Evolutionary conservation across 2,888 invertebrate species (phyloP).

Genomic region (Cephalotes varians): DNA sequence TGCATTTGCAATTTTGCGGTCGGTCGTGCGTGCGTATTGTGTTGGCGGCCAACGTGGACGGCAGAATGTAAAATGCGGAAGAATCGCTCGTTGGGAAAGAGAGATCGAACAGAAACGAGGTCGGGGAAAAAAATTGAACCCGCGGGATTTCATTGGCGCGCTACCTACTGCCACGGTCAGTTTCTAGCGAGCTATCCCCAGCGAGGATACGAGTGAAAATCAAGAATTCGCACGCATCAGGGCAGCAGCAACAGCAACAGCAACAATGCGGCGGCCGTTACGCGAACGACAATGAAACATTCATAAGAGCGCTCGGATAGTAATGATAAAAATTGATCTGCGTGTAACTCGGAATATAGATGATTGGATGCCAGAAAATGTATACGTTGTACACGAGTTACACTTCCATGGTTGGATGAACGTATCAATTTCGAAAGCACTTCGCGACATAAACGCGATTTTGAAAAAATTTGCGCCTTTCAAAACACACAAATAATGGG

Average conservation of each 20-base stretch:
- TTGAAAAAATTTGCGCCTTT: background rate
- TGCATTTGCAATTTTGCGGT: slow-evolving; percentile 70
- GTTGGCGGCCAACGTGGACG: slow-evolving; percentile 60
- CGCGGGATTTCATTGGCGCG: slow-evolving; percentile 71
- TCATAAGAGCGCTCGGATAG: slow-evolving; percentile 14
- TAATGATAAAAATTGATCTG: slow-evolving; percentile 47
- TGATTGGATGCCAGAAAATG: slow-evolving; percentile 27
- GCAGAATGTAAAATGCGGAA: slow-evolving; percentile 71
- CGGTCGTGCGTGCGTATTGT: slow-evolving; percentile 69
- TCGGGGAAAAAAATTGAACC: slow-evolving; percentile 71
- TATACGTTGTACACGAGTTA: slow-evolving; percentile 12
- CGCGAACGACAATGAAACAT: slow-evolving; percentile 39
- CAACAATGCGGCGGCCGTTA: background rate
- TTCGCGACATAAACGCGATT: slow-evolving; percentile 26
- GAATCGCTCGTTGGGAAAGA: slow-evolving; percentile 73
- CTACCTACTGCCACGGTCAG: slow-evolving; percentile 66
- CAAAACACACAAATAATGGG: slow-evolving; percentile 16
- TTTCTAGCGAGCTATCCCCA: slow-evolving; percentile 67
- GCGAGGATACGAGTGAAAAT: slow-evolving; percentile 57
- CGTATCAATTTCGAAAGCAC: slow-evolving; percentile 44
- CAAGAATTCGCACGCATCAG: slow-evolving; percentile 37
- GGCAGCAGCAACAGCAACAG: background rate
- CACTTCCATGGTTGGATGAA: slow-evolving; percentile 20
- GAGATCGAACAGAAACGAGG: slow-evolving; percentile 70
- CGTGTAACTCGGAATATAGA: slow-evolving; percentile 10